A percentile compares a stretch with the other conserved stretches of the same genome.
These are phyloP conservation scores for Antheraea yamamai DNA, from an alignment of 2,888 invertebrate genomes.

Conservation along the genomic window DNA sequence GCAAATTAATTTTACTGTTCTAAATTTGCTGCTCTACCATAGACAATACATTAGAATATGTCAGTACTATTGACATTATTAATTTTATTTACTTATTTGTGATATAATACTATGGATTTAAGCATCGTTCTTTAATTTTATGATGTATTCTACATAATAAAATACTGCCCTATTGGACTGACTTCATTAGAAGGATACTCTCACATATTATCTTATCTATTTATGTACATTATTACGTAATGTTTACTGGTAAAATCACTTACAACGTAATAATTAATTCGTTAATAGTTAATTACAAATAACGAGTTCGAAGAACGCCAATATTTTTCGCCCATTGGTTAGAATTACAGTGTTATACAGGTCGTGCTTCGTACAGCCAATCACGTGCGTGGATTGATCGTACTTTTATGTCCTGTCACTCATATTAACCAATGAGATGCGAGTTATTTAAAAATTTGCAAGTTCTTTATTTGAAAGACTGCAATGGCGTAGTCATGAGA, in stretches of 20 bases:
- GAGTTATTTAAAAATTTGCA: background rate
- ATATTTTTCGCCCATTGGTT: background rate
- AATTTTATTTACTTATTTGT: no score
- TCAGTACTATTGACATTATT: no score
- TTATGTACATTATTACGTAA: background rate
- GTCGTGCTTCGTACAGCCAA: background rate
- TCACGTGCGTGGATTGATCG: background rate
- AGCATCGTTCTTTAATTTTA: background rate
- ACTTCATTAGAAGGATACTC: slow-evolving; percentile 20
- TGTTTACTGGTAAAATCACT: no score
- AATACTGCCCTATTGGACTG: slow-evolving; percentile 57
- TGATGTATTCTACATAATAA: slow-evolving; percentile 16
- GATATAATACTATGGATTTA: no score
- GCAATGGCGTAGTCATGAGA: background rate
- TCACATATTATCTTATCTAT: slow-evolving; percentile 19
- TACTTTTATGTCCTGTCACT: background rate
- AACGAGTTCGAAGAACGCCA: background rate
- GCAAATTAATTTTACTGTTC: no score
- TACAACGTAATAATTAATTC: background rate
- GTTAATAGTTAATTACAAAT: background rate
- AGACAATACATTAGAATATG: no score
- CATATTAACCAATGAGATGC: background rate
- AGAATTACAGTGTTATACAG: background rate
- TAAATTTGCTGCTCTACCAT: no score
- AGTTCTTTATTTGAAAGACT: background rate